Evolutionary conservation across 1,140 invertebrate genomes (phyloP).

Genomic region (Drosophila jambulina): DNA sequence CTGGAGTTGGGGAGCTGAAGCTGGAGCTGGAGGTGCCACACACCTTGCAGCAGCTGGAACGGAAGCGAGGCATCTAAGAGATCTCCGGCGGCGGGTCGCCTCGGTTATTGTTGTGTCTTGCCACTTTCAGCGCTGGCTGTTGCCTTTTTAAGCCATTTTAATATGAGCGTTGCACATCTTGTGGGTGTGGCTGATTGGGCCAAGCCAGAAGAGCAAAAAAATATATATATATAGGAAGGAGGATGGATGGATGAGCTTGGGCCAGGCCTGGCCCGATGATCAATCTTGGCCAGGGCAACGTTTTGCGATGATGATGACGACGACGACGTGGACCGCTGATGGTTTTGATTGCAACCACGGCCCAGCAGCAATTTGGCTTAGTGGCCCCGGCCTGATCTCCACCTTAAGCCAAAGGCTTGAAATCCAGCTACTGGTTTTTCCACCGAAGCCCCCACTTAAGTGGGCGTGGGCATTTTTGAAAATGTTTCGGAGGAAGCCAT

Average conservation of each 20-base stretch:
- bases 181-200: conserved; percentile 79
- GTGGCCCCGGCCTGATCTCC: conserved; percentile 28
- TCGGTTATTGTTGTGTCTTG: conserved; percentile 55
- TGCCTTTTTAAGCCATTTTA: conserved; percentile 67
- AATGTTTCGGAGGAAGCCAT: conserved; percentile 72
- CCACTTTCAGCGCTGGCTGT: conserved; percentile 55
- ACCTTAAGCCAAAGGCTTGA: background rate
- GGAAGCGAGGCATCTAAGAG: conserved; percentile 59
- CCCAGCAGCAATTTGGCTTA: conserved; percentile 52
- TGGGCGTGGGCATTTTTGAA: conserved; percentile 75
- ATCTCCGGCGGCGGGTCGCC: conserved; percentile 26
- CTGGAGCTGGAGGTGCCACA: conserved; percentile 57
- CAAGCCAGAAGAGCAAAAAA: conserved; percentile 23
- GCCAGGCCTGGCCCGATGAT: conserved; percentile 61
- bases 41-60: conserved; percentile 74
- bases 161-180: conserved; percentile 62
- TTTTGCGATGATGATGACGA: conserved; percentile 49
- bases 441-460: conserved; percentile 56
- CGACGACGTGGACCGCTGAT: conserved; percentile 61
- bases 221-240: background rate
- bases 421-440: conserved; percentile 66
- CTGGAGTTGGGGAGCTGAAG: conserved; percentile 10
- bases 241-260: conserved; percentile 70
- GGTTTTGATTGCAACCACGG: conserved; percentile 63
- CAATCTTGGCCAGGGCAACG: conserved; percentile 71